Base-by-base conservation (phyloP, 2,797 vertebrate species). In the Pangasius sanitwongsei region DNA sequence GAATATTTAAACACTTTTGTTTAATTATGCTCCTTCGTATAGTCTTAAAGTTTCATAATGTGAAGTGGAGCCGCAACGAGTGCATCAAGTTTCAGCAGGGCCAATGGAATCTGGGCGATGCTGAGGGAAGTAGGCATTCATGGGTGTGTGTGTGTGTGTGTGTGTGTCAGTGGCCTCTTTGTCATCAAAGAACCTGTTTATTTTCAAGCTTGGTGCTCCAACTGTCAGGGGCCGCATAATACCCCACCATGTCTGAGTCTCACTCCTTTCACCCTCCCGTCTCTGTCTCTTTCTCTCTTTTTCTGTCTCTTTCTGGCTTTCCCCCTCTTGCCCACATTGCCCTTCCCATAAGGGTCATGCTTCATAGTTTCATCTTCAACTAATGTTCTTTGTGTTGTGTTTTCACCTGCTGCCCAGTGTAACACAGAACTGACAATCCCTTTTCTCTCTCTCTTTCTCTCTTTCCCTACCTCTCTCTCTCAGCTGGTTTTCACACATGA, bases 171-270 rank as follows among this genome's bases (percentile, higher is more conserved):
- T 95, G 95, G 94, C 90, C 91, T 94, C 95, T 96, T 96, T 96
- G 95, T 96, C 94, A 95, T 95, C 93, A 95, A 95, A 96, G 94
- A 96, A 94, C 93, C 95, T 97, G 95, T 96, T 97, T 96, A 96
- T 96, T 96, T 97, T 97, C 95, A 95, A 95, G 95, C 94, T 93
- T 93, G 94, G 93, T 91, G 92, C 94, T 95, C 94, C 93, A 96
- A 96, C 95, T 93, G 96, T 95, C 94, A 93, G 87, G 91, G 94
- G 94, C 93, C 82, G 83, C 87, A 87, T 89, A 93, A 92, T 92
- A 90, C 92, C 91, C 93, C 91, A 90, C 93, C 92, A 92, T 93
- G 91, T 89, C 59, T 65, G 81, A 83, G 59, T 83, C 92, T 87
- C 63, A 55, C 34, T 67, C 48, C 23, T 53, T 81, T 93, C 92